Conservation (phyloP, 2,797 vertebrate species). For the Merluccius polli region DNA sequence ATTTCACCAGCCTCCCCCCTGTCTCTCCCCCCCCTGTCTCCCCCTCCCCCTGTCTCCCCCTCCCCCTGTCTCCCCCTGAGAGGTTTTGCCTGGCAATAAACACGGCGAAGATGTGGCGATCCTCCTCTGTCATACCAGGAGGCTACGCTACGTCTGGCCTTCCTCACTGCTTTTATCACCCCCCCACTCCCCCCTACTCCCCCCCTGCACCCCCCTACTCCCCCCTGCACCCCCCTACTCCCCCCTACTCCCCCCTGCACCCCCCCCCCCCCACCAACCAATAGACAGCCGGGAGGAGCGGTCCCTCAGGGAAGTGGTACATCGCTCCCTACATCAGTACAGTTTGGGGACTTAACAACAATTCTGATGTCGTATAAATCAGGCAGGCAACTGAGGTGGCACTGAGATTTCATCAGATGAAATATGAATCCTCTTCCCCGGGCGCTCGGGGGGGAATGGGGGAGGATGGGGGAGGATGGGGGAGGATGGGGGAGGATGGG, state of each 20-base stretch:
- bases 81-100: constrained; percentile 37
- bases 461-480: not conserved
- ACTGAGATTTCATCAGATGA: constrained; percentile 46
- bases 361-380: constrained; percentile 47
- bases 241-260: no score
- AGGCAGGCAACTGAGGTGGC: constrained; percentile 37
- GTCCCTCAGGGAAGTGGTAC: constrained; percentile 16
- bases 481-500: not conserved
- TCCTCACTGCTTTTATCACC: constrained; percentile 1
- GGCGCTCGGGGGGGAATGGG: not conserved
- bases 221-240: no score
- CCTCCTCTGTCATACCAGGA: constrained; percentile 58
- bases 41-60: constrained; percentile 19
- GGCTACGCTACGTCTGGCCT: constrained; percentile 40
- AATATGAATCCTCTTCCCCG: constrained; percentile 10
- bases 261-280: constrained; percentile 25
- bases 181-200: not conserved
- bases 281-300: constrained; percentile 27
- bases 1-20: constrained; percentile 33
- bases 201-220: no score
- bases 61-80: constrained; percentile 41
- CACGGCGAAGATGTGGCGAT: constrained; percentile 54
- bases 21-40: constrained; percentile 31
- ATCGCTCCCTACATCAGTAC: constrained; percentile 26
- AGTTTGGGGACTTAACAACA: constrained; percentile 39